These are phyloP conservation scores for Corythornis cristatus DNA, from an alignment of 2,113 vertebrate genomes.

Conservation along the genomic window DNA sequence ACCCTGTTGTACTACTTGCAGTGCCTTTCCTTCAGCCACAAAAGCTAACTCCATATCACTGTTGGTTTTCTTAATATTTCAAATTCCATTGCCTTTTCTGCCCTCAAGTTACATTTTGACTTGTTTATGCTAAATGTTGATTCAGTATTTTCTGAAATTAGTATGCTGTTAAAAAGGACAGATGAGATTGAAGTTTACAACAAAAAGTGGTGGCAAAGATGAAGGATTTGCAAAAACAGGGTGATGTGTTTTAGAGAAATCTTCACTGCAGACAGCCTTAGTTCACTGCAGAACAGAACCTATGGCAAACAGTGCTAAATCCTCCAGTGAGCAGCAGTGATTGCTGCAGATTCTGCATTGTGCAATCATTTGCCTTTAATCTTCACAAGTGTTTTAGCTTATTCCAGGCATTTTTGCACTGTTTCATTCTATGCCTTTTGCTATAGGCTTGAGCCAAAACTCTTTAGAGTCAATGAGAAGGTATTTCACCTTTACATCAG, in stretches of 20 bases:
- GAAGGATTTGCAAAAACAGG: neutral
- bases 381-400: neutral
- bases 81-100: neutral
- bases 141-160: conserved; percentile 12
- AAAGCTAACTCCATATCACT: neutral
- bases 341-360: neutral
- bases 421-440: neutral
- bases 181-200: neutral
- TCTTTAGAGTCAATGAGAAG: conserved; percentile 4
- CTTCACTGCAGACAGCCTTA: neutral
- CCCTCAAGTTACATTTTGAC: neutral
- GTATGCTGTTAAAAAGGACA: neutral
- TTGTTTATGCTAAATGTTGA: conserved; percentile 19
- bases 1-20: neutral
- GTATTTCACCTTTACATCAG: conserved; percentile 8
- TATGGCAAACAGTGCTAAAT: conserved; percentile 19
- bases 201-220: conserved; percentile 5
- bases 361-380: neutral
- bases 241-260: neutral
- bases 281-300: neutral
- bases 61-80: neutral
- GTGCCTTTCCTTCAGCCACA: neutral
- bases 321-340: neutral
- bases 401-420: neutral
- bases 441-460: neutral